These are phyloP conservation scores for Charanyca ferruginea DNA, from an alignment of 2,888 invertebrate genomes.

Conservation along the genomic window DNA sequence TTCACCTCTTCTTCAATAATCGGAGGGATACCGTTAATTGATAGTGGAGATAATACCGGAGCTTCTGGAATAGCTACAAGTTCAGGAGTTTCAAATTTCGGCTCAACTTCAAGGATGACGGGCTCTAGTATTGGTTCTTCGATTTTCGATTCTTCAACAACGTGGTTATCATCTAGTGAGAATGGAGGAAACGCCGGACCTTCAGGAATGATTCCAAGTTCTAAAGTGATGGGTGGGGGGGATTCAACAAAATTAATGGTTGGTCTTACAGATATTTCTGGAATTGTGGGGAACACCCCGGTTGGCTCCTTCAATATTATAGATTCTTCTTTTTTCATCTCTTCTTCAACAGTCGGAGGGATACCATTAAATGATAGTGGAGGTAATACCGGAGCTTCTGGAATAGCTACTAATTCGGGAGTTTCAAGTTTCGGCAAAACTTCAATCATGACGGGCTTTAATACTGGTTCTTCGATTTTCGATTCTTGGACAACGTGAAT, in stretches of 20 bases:
- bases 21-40: not conserved
- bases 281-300: not conserved
- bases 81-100: not conserved
- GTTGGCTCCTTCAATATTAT: not conserved
- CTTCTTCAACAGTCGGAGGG: not conserved
- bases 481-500: not conserved
- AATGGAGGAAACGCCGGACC: too few species aligned
- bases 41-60: conserved; percentile 15
- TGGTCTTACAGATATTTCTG: not conserved
- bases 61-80: conserved; percentile 16
- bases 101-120: not conserved
- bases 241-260: too few species aligned
- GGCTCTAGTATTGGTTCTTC: not conserved
- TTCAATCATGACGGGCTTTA: conserved; percentile 5
- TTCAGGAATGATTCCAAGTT: too few species aligned
- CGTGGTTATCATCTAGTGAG: too few species aligned
- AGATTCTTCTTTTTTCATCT: not conserved
- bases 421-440: too few species aligned
- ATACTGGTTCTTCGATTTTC: conserved; percentile 7
- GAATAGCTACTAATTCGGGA: not conserved
- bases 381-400: conserved; percentile 25
- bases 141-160: too few species aligned
- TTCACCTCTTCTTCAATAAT: not conserved
- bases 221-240: too few species aligned
- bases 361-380: not conserved